Evolutionary conservation across 2,113 vertebrate genomes (phyloP).

Genomic region (Elephas maximus): DNA sequence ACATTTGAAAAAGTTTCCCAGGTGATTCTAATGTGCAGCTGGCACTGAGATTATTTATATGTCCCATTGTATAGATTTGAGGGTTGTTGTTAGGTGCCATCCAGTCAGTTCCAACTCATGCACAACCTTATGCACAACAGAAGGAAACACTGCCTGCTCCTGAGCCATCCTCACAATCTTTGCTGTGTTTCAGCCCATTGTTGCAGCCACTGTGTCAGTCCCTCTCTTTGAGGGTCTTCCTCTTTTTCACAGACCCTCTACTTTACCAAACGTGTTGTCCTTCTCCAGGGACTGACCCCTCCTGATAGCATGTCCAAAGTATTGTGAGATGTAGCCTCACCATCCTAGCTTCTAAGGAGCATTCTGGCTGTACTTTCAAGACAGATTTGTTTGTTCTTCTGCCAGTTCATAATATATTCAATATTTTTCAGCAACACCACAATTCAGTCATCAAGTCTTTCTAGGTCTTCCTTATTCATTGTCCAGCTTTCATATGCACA

Average conservation of each 20-base stretch:
- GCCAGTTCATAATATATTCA: no score
- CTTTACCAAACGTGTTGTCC: background rate
- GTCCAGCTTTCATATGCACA: no score
- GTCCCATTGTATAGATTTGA: background rate
- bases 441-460: no score
- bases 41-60: conserved; percentile 3
- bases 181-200: background rate
- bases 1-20: background rate
- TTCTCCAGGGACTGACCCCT: background rate
- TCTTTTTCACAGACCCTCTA: background rate
- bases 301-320: background rate
- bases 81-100: background rate
- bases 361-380: background rate
- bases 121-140: background rate
- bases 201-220: background rate
- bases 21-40: background rate
- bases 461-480: no score
- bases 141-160: background rate
- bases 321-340: background rate
- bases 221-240: background rate
- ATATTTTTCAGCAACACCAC: no score
- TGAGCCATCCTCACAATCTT: background rate
- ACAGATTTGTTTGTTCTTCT: no score
- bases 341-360: background rate
- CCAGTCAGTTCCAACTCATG: background rate